These are phyloP conservation scores for Megaceryle torquata DNA, from an alignment of 2,113 vertebrate genomes.

Conservation along the genomic window DNA sequence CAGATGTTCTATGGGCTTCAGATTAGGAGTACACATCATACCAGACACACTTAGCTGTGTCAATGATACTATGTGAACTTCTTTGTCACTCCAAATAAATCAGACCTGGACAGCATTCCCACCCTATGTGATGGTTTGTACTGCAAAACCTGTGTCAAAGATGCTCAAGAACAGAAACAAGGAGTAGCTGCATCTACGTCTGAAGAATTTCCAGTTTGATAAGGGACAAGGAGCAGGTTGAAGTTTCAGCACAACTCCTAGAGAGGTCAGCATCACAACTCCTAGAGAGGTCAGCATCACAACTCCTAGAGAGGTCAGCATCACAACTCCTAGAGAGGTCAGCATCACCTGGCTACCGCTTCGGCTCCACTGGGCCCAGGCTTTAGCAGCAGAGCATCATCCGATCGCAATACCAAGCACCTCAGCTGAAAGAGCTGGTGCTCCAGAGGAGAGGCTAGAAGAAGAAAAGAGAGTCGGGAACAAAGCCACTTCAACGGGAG, in stretches of 20 bases:
- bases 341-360: background rate
- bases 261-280: background rate
- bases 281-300: background rate
- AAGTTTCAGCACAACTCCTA: background rate
- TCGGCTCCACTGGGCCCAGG: background rate
- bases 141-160: background rate
- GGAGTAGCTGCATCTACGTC: background rate
- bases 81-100: background rate
- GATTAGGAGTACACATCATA: background rate
- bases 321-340: background rate
- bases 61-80: background rate
- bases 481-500: background rate
- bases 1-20: background rate
- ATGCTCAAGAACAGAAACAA: background rate
- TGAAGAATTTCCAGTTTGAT: background rate
- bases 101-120: background rate
- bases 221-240: background rate
- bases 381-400: background rate
- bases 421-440: background rate
- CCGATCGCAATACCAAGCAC: rapidly evolving
- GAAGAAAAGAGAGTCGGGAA: background rate
- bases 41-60: background rate
- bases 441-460: background rate
- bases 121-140: background rate
- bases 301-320: background rate